These are phyloP conservation scores for Lepidurus apus DNA, from an alignment of 1,140 invertebrate genomes.

Conservation along the genomic window DNA sequence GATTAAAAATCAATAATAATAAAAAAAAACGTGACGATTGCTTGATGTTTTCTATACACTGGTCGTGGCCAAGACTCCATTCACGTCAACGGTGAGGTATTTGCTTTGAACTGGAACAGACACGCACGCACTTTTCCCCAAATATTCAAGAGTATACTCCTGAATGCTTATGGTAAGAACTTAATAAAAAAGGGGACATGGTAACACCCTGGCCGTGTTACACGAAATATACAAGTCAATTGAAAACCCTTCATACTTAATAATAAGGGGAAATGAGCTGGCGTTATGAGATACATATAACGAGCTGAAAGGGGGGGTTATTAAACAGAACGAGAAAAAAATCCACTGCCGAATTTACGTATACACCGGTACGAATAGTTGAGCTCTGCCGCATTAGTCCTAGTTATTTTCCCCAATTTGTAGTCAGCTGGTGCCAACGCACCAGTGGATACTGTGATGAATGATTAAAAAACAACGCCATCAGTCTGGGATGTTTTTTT, in stretches of 20 bases:
- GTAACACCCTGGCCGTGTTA: constrained; percentile 12
- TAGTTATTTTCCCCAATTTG: background rate
- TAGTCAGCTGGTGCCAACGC: background rate
- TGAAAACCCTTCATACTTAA: constrained; percentile 15
- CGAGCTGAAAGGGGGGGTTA: constrained; percentile 5
- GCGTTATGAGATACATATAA: constrained; percentile 19
- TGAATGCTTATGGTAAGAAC: background rate
- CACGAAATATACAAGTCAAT: constrained; percentile 8
- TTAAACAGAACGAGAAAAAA: background rate
- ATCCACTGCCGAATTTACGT: constrained; percentile 19
- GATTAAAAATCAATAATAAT: background rate
- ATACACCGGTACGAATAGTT: constrained; percentile 15
- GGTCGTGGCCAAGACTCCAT: constrained; percentile 17
- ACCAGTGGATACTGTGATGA: background rate
- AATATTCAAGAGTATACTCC: background rate
- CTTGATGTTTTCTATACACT: constrained; percentile 22
- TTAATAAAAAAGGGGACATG: background rate
- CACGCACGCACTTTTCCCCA: background rate
- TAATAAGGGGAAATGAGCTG: background rate
- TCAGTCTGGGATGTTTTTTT: background rate
- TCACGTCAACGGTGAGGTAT: constrained; percentile 29
- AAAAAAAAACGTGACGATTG: constrained; percentile 1
- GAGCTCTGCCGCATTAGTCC: constrained; percentile 7
- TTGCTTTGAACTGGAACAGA: constrained; percentile 31
- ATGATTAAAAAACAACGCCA: background rate